Evolutionary conservation across 2,797 vertebrate genomes (phyloP).

Genomic region (Simalia tracyae): DNA sequence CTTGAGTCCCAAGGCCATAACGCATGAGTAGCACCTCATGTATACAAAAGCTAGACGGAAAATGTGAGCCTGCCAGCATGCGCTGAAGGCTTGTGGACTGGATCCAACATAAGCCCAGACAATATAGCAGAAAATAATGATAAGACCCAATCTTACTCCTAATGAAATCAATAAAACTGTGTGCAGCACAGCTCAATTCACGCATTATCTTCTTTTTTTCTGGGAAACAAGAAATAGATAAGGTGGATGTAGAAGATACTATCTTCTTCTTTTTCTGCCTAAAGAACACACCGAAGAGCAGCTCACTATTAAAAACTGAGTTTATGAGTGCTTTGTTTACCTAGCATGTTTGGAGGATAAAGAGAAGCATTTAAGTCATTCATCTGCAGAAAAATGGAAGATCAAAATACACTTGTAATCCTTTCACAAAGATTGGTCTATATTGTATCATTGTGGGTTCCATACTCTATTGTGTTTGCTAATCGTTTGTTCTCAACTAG

Average conservation of each 20-base stretch:
- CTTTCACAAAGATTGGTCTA: neutral
- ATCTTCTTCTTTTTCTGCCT: neutral
- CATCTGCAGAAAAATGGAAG: neutral
- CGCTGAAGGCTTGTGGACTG: neutral
- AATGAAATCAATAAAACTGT: neutral
- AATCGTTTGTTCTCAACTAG: neutral
- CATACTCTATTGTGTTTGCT: neutral
- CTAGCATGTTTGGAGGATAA: neutral
- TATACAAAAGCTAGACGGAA: neutral
- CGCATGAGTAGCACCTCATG: neutral
- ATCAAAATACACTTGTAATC: neutral
- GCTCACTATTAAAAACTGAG: neutral
- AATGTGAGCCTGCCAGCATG: neutral
- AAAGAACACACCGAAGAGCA: neutral
- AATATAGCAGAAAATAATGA: neutral
- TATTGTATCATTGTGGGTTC: neutral
- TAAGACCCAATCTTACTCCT: neutral
- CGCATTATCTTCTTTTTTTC: neutral
- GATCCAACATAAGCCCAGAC: neutral
- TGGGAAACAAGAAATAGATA: neutral
- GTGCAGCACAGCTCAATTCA: neutral
- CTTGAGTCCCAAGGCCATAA: neutral
- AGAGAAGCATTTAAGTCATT: neutral
- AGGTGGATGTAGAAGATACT: neutral
- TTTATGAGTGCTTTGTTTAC: conserved; percentile 2